phyloP scores from a whole-genome alignment of 1,140 invertebrate species.

The Lepidurus couesii region DNA sequence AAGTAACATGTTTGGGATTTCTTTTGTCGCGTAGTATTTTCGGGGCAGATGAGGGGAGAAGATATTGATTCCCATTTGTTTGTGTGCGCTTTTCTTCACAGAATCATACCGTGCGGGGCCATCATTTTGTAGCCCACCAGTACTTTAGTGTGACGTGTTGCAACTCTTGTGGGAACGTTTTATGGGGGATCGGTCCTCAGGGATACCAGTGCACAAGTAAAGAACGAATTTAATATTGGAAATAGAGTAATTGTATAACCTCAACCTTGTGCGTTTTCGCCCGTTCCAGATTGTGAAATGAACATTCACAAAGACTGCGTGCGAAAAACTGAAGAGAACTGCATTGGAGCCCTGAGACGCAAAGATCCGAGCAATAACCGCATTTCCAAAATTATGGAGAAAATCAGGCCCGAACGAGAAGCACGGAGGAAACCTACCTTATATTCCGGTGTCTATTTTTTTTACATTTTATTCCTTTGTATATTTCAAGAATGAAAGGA shows the following conservation, averaged over 20 bases:
- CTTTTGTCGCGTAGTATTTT: not conserved
- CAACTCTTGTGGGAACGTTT: constrained; percentile 83
- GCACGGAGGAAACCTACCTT: constrained; percentile 43
- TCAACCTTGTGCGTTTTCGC: constrained; percentile 37
- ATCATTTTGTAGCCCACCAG: constrained; percentile 82
- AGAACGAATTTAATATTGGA: too few relatives aligned
- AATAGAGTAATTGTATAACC: too few relatives aligned
- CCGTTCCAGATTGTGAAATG: constrained; percentile 70
- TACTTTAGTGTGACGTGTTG: constrained; percentile 85
- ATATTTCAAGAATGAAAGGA: not conserved
- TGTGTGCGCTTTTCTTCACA: constrained; percentile 38
- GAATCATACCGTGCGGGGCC: constrained; percentile 68
- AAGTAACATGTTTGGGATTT: constrained; percentile 47
- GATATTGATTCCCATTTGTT: constrained; percentile 24
- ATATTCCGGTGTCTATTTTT: not conserved
- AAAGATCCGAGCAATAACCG: constrained; percentile 53
- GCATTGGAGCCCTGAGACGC: constrained; percentile 66
- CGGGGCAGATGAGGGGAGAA: not conserved
- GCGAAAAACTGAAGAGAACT: constrained; percentile 72
- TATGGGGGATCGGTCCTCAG: constrained; percentile 90
- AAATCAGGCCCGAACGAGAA: constrained; percentile 40
- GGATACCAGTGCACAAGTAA: constrained; percentile 83
- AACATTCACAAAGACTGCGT: constrained; percentile 82
- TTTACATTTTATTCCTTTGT: not conserved
- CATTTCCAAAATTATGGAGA: constrained; percentile 43